Evolutionary conservation across 1,140 invertebrate genomes (phyloP), one percentile per base, ranked within the genome.

Genomic region (Oedothorax gibbosus): DNA sequence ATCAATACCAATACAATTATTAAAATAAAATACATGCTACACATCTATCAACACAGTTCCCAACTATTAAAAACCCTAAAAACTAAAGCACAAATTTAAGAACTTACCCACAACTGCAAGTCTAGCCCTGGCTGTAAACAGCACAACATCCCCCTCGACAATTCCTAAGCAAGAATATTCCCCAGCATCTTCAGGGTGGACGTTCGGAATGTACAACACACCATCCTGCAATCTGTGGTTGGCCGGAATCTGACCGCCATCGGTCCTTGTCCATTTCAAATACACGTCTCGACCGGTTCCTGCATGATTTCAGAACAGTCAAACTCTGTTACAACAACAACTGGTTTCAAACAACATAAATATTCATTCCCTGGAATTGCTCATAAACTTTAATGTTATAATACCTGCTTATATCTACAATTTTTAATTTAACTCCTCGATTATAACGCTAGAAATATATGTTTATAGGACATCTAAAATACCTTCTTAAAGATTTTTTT

Each of bases 81-180:
- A 35, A 53, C 21, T 54, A 56, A 69, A 66, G n/a, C 6, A 20
- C 20, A 4, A 68, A 49, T 9, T 71, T 18, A 53, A 56, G 18
- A 49, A 91, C 92, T 92, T 89, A 94, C 93, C 92, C 75, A 92
- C 88, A 57, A 94, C 91, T 88, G 90, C 89, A 6, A 94, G 88
- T 69, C 90, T 89, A n/a, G 92, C 90, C 81, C 90, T 91, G 0
- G 91, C 91, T 73, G 89, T 90, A 86, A 89, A 90, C 15, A 87
- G 72, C 87, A 88, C 88, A 88, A 87, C 92, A 57, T 87, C 90
- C 10, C 90, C 89, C 9, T 90, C 90, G 20, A 88, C 91, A 15
- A 92, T 88, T 3, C 93, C 93, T 51, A 92, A 89, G 89, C 96
- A 98, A 53, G 93, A 91, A 88, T 98, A 98, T 86, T 93, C 91